Evolutionary conservation across 2,888 invertebrate species (phyloP).

Genomic region (Diaphora mendica): DNA sequence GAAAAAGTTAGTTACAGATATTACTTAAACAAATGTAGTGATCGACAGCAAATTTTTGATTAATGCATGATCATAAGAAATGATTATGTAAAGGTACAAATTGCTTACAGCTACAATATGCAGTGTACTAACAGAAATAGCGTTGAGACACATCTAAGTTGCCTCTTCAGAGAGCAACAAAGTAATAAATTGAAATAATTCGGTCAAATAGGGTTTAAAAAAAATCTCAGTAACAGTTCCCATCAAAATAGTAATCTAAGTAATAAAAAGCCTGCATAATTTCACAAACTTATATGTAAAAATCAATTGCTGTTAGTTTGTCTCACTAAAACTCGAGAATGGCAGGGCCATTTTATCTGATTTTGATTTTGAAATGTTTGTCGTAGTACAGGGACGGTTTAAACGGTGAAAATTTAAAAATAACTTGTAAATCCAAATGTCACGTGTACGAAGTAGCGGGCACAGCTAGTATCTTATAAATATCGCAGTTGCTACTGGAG

Average conservation of each 20-base stretch:
- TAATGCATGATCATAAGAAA: not conserved
- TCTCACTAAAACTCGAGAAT: no score
- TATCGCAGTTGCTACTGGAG: no score
- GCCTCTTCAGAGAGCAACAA: not conserved
- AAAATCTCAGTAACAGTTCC: not conserved
- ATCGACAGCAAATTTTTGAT: not conserved
- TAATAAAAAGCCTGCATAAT: not conserved
- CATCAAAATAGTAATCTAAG: not conserved
- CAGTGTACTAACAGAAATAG: not conserved
- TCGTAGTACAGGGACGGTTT: no score
- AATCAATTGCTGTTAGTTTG: no score
- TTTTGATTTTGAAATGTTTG: no score
- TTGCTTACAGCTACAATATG: not conserved
- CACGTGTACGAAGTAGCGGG: no score
- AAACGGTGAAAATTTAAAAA: no score
- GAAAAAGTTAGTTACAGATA: constrained; percentile 89
- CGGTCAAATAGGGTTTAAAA: not conserved
- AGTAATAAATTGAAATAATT: not conserved
- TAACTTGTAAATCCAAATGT: no score
- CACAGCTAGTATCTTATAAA: no score
- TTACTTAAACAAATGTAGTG: not conserved
- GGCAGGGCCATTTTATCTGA: no score
- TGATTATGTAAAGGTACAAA: not conserved
- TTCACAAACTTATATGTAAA: not conserved
- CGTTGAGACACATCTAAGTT: not conserved